Base-by-base conservation (phyloP, 2,797 vertebrate species). In the Craterocephalus amniculus region DNA sequence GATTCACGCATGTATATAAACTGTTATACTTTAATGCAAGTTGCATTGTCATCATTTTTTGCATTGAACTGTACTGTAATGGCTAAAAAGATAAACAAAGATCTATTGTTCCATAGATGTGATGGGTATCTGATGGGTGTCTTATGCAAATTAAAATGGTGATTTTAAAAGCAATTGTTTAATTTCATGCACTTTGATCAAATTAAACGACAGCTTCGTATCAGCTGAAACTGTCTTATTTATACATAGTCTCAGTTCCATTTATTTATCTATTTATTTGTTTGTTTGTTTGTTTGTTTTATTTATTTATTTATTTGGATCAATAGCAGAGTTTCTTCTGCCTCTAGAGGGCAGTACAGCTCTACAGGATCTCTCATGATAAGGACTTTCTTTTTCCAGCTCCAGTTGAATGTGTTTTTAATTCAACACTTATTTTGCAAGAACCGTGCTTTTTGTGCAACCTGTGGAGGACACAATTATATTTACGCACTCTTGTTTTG, bases 291-390 rank as follows among this genome's bases (percentile, higher is more conserved):
- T n/a, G n/a, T n/a, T n/a, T n/a, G n/a, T n/a, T n/a, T n/a, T n/a
- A n/a, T n/a, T n/a, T n/a, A n/a, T n/a, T n/a, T n/a, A n/a, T n/a
- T n/a, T n/a, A n/a, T n/a, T n/a, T n/a, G n/a, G n/a, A n/a, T n/a
- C n/a, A n/a, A n/a, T n/a, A n/a, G n/a, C n/a, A n/a, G n/a, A n/a
- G n/a, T n/a, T n/a, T 72, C 7, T 58, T 58, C 55, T 64, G 78
- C 70, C 94, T 92, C 92, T 82, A 79, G 90, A 84, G 85, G 93
- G 89, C 92, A 91, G 88, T 88, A 90, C 40, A 2, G 48, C 66
- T 85, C 66, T 72, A 73, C 16, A 36, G 3, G 6, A 27, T 14
- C 20, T 14, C 38, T 18, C n/a, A 29, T 29, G 10, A 8, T 24
- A 52, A 40, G 35, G 31, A 29, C 5, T 9, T 48, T 31, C n/a